Base-by-base conservation (phyloP, 2,797 vertebrate genomes). In the Malacoctenus gilli region DNA sequence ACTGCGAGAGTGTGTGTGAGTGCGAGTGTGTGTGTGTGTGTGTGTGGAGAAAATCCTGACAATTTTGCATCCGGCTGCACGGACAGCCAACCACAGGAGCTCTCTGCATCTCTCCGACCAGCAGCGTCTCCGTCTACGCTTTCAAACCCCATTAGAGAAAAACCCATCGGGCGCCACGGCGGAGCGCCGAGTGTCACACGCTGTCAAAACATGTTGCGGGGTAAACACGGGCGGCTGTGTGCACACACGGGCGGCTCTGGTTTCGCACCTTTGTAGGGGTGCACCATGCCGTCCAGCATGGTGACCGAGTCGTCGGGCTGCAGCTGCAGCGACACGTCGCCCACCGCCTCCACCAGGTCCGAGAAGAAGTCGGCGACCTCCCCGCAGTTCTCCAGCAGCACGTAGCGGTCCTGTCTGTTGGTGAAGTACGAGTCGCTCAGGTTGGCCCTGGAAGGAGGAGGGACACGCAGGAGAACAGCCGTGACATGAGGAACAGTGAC, bases 381-480 rank as follows among this genome's bases (percentile, higher is more conserved):
- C 0, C 76, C 49, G 35, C 96, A 97, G 87, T 95, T 92, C 88
- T 91, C 94, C 80, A 99, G 88, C 77, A 99, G 86, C 53, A 98
- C 87, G 13, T 98, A 99, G 41, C 96, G 96, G 83, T 99, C 97
- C 90, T 99, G 97, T 23, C 97, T 92, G 74, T 98, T 98, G 79
- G 95, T 97, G 92, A 99, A 99, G 90, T 99, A 99, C 25, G 95
- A 95, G 81, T 98, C 96, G 38, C 97, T 99, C 85, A 98, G 89
- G 90, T 99, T 99, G 34, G 96, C 97, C 0, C 97, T 98, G 70
- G 6, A 42, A 39, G 2, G 8, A 28, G 5, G 25, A 28, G n/a
- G n/a, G n/a, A n/a, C n/a, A n/a, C n/a, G n/a, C n/a, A n/a, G n/a
- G n/a, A n/a, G n/a, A n/a, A n/a, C n/a, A n/a, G n/a, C n/a, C n/a